phyloP scores from a whole-genome alignment of 2,888 invertebrate genomes.

The Drosophila kokeensis region DNA sequence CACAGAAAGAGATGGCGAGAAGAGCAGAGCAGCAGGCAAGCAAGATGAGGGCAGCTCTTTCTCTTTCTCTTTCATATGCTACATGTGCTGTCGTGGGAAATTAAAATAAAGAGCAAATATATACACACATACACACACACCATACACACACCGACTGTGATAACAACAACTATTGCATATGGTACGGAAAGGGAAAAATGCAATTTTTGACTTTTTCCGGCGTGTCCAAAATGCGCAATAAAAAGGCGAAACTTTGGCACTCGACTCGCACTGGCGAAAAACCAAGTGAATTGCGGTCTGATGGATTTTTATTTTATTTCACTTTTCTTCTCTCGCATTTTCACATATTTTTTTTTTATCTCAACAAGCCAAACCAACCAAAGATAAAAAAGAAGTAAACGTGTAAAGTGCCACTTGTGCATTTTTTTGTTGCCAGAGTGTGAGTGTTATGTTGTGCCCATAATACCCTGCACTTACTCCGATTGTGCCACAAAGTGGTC shows the following conservation, averaged over 20 bases:
- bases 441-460: conserved; percentile 3
- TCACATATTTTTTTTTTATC: conserved; percentile 18
- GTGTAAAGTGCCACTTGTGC: conserved; percentile 48
- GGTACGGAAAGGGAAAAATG: conserved; percentile 39
- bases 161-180: conserved; percentile 48
- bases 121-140: conserved; percentile 20
- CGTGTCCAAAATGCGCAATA: conserved; percentile 57
- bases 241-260: conserved; percentile 47
- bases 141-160: conserved; percentile 32
- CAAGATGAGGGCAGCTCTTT: conserved; percentile 16
- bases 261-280: conserved; percentile 24
- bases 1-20: conserved; percentile 35
- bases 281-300: conserved; percentile 70
- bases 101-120: conserved; percentile 69
- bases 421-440: conserved; percentile 20
- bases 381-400: conserved; percentile 9
- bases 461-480: not conserved
- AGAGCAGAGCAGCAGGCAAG: not conserved
- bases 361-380: conserved; percentile 16
- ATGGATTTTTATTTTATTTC: conserved; percentile 45
- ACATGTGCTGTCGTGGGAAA: conserved; percentile 70
- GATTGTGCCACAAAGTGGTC: not conserved
- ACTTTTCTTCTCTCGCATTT: conserved; percentile 5
- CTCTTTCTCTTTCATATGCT: conserved; percentile 29
- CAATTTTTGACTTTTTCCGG: conserved; percentile 70